Percentiles rank a stretch among this genome's conserved stretches.
These are phyloP conservation scores for Palythoa heliodiscus DNA, from an alignment of 92 coral and sea anemone genomes.

Conservation along the genomic window DNA sequence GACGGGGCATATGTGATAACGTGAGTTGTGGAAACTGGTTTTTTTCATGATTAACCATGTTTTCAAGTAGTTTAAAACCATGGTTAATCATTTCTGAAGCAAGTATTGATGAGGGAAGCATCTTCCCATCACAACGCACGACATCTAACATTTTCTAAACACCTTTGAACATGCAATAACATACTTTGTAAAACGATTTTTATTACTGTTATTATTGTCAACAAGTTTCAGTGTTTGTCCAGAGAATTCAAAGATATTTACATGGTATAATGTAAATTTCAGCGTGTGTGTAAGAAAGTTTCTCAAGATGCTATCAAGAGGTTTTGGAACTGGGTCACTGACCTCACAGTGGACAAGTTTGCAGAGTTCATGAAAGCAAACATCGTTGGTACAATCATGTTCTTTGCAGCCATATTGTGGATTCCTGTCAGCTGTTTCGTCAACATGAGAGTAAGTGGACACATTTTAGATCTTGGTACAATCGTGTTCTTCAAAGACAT, in stretches of 20 bases:
- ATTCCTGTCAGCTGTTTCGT: slow-evolving; percentile 86
- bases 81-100: too few relatives aligned
- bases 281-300: slow-evolving; percentile 79
- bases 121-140: too few relatives aligned
- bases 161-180: too few relatives aligned
- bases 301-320: slow-evolving; percentile 85
- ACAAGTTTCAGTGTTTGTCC: too few relatives aligned
- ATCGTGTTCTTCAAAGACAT: too few relatives aligned
- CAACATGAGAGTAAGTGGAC: slow-evolving; percentile 71
- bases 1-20: slow-evolving; percentile 72
- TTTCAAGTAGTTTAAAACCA: too few relatives aligned
- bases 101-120: too few relatives aligned
- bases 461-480: neutral
- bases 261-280: neutral
- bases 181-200: too few relatives aligned
- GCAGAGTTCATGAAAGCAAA: slow-evolving; percentile 95
- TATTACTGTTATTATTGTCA: too few relatives aligned
- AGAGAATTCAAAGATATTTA: too few relatives aligned
- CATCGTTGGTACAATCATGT: slow-evolving; percentile 91
- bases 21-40: slow-evolving; percentile 24
- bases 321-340: slow-evolving; percentile 81
- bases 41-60: neutral
- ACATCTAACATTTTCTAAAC: too few relatives aligned
- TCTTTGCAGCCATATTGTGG: slow-evolving; percentile 86
- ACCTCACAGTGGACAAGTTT: slow-evolving; percentile 73